phyloP scores from a whole-genome alignment of 1,140 invertebrate species.

The Drosophila azteca region DNA sequence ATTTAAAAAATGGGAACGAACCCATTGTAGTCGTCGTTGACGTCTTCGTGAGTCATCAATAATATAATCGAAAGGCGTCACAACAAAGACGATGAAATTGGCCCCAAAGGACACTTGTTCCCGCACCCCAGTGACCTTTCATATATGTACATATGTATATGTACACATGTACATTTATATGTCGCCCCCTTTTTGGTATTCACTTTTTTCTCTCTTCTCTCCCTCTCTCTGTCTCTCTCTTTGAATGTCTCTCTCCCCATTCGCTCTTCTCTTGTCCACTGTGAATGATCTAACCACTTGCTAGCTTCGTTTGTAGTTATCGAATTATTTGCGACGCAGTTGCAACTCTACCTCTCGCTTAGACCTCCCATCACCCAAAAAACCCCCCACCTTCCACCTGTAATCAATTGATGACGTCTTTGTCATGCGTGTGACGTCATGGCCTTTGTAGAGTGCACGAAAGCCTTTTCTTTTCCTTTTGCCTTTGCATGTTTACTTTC shows the following conservation, averaged over 20 bases:
- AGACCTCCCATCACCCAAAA: slow-evolving; percentile 5
- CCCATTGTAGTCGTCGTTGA: neutral
- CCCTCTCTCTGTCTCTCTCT: slow-evolving; percentile 5
- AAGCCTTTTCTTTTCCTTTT: slow-evolving; percentile 26
- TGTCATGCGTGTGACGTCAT: slow-evolving; percentile 38
- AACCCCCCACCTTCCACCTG: slow-evolving; percentile 57
- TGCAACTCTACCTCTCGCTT: slow-evolving; percentile 51
- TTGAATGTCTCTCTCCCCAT: neutral
- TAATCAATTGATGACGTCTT: slow-evolving; percentile 76
- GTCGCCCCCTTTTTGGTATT: slow-evolving; percentile 34
- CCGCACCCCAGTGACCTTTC: slow-evolving; percentile 51
- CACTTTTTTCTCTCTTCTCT: slow-evolving; percentile 9
- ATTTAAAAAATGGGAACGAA: neutral
- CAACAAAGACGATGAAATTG: slow-evolving; percentile 63
- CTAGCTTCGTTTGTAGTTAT: slow-evolving; percentile 52
- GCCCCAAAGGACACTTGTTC: slow-evolving; percentile 54
- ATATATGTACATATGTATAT: slow-evolving; percentile 11
- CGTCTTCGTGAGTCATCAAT: slow-evolving; percentile 62
- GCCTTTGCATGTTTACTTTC: slow-evolving; percentile 62
- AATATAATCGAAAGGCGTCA: slow-evolving; percentile 59
- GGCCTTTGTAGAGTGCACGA: slow-evolving; percentile 34
- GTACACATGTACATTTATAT: slow-evolving; percentile 4
- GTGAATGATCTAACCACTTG: slow-evolving; percentile 75
- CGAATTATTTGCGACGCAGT: slow-evolving; percentile 62
- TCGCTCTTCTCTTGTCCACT: slow-evolving; percentile 42